Evolutionary conservation across 2,888 invertebrate genomes (phyloP).

Genomic region (Meiosimyza platycephala): DNA sequence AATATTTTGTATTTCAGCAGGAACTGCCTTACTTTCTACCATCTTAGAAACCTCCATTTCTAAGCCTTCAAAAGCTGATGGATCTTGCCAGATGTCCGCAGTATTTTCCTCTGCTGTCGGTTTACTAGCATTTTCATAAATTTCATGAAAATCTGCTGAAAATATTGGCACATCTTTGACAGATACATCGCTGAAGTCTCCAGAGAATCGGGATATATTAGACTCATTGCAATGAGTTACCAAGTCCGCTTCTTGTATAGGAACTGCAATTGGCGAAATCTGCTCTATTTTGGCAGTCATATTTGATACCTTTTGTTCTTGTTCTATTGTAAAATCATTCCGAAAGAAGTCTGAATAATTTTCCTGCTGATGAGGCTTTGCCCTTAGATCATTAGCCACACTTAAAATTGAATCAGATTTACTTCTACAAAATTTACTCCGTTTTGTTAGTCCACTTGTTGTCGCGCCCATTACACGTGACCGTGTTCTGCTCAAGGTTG

Average conservation of each 20-base stretch:
- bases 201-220: neutral
- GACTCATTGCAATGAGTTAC: constrained; percentile 25
- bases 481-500: constrained; percentile 41
- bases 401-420: constrained; percentile 52
- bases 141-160: constrained; percentile 53
- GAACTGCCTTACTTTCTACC: constrained; percentile 29
- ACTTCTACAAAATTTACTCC: constrained; percentile 46
- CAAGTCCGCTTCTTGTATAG: constrained; percentile 51
- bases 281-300: neutral
- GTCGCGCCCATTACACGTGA: constrained; percentile 37
- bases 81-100: constrained; percentile 42
- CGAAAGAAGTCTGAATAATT: constrained; percentile 59
- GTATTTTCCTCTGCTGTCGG: constrained; percentile 19
- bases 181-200: constrained; percentile 34
- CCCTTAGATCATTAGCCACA: neutral
- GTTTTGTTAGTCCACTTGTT: neutral
- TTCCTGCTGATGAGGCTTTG: constrained; percentile 23
- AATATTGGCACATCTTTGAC: constrained; percentile 52
- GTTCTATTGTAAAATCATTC: constrained; percentile 55
- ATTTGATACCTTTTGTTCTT: neutral
- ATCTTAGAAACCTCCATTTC: neutral
- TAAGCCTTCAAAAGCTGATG: constrained; percentile 29
- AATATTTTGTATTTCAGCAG: constrained; percentile 45
- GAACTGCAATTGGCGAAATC: constrained; percentile 47
- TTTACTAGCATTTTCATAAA: constrained; percentile 34